Conservation (phyloP, 1,140 invertebrate genomes). For the Ylistrum balloti region DNA sequence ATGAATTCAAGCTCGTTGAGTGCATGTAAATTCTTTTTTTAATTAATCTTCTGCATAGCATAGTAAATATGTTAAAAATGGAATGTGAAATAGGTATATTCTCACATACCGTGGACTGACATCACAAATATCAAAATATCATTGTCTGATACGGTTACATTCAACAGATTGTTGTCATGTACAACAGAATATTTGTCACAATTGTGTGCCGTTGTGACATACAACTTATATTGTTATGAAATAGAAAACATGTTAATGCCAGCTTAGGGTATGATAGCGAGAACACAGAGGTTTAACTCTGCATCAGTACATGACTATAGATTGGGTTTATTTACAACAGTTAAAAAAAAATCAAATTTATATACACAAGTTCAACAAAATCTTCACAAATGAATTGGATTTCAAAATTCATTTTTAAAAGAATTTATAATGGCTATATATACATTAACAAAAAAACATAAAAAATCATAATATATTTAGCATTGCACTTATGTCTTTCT, state of each 20-base stretch:
- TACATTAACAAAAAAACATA: background rate
- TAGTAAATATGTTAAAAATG: background rate
- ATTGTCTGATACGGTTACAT: too few species aligned
- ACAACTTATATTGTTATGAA: too few species aligned
- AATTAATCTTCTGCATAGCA: background rate
- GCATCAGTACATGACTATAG: too few species aligned
- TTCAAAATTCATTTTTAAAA: background rate
- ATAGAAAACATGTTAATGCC: too few species aligned
- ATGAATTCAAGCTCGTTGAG: background rate
- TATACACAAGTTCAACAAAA: background rate
- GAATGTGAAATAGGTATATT: background rate
- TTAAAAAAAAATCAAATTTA: background rate
- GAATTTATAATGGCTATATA: background rate
- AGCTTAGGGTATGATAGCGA: too few species aligned
- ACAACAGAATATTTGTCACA: too few species aligned
- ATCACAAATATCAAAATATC: background rate
- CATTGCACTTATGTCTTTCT: constrained; percentile 17
- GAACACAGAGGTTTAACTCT: too few species aligned
- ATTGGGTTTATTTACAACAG: background rate
- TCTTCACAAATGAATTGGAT: background rate
- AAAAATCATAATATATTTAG: background rate
- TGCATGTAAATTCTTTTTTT: background rate
- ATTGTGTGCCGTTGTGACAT: too few species aligned
- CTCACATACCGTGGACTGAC: background rate
- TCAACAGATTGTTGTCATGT: too few species aligned